These are phyloP conservation scores for Diaperis boleti DNA, from an alignment of 2,888 invertebrate genomes.

Conservation along the genomic window DNA sequence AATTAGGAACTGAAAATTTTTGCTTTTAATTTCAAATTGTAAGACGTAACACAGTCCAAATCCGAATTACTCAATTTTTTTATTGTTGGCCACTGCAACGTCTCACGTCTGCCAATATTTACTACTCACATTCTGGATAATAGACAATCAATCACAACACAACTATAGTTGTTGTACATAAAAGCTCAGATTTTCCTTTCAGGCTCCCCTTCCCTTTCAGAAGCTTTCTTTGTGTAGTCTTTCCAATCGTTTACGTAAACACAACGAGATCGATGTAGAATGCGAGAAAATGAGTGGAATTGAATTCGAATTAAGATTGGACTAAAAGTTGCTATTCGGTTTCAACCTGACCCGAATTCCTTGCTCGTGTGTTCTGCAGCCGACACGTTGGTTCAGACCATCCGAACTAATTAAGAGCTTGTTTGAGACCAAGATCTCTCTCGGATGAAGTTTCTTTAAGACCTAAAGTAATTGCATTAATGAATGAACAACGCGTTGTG, in stretches of 20 bases:
- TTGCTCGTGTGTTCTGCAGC: constrained; percentile 30
- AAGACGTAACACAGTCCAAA: no score
- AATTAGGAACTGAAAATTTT: no score
- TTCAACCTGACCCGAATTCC: constrained; percentile 47
- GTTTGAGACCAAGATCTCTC: constrained; percentile 43
- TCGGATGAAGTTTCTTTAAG: constrained; percentile 41
- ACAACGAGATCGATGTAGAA: constrained; percentile 19
- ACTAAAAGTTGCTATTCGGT: constrained; percentile 41
- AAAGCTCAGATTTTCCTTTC: no score
- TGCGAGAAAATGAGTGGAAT: constrained; percentile 48
- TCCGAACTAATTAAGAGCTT: constrained; percentile 50
- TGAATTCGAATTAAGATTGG: constrained; percentile 41
- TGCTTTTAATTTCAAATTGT: no score
- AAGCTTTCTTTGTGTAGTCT: neutral
- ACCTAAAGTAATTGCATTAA: constrained; percentile 45
- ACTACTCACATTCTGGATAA: no score
- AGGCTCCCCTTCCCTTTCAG: no score
- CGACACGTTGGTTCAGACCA: constrained; percentile 37
- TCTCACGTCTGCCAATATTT: no score
- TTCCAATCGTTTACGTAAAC: constrained; percentile 25
- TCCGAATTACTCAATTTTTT: no score
- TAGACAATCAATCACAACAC: no score
- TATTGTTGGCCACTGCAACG: no score
- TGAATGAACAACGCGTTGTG: constrained; percentile 41
- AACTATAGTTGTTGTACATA: no score